Base-by-base conservation (phyloP, 2,888 invertebrate species). In the Selenia dentaria region DNA sequence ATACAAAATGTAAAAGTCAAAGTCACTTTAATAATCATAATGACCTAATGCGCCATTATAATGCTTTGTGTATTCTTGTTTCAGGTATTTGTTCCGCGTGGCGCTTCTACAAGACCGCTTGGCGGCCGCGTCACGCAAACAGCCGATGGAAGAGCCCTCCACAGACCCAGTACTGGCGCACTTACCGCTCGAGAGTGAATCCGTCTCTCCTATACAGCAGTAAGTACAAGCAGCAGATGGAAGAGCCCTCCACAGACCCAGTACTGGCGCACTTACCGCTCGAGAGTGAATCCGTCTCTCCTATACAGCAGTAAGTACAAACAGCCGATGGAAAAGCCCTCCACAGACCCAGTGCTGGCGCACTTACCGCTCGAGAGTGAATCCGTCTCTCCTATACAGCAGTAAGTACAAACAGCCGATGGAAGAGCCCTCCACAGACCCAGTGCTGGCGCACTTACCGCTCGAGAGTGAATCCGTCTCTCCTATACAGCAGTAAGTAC, bases 1-100 rank as follows among this genome's bases (percentile, higher is more conserved):
- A n/a, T n/a, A n/a, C n/a, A n/a, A n/a, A n/a, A n/a, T n/a, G n/a
- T n/a, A n/a, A n/a, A n/a, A n/a, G n/a, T n/a, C n/a, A n/a, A n/a
- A n/a, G n/a, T n/a, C n/a, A n/a, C n/a, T n/a, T n/a, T n/a, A n/a
- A n/a, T n/a, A n/a, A n/a, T n/a, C n/a, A n/a, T n/a, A n/a, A n/a
- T n/a, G n/a, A n/a, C n/a, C n/a, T n/a, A n/a, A n/a, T n/a, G n/a
- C n/a, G n/a, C n/a, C n/a, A n/a, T n/a, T n/a, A n/a, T n/a, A n/a
- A n/a, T n/a, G n/a, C n/a, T n/a, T n/a, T n/a, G n/a, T n/a, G n/a
- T n/a, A n/a, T n/a, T n/a, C n/a, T n/a, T n/a, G n/a, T n/a, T n/a
- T n/a, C 64, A 93, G 93, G 34, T 97, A 96, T 77, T 91, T 96
- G 66, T 97, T 96, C 86, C 94, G 95, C 69, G 94, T 96, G 68